Conservation (phyloP, 2,888 invertebrate species). For the Apotomis betuletana region DNA sequence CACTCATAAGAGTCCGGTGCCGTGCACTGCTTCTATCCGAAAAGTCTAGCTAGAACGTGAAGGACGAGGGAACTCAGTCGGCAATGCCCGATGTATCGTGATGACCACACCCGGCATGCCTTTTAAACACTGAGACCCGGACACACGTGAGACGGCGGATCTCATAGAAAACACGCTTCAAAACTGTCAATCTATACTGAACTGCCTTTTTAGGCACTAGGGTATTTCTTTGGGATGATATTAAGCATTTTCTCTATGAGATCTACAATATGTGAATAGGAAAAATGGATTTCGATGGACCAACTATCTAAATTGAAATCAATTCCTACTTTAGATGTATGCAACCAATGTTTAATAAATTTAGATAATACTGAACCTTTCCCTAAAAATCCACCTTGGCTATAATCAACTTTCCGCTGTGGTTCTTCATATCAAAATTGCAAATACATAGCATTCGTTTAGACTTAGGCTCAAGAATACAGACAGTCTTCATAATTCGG, state of each 20-base stretch:
- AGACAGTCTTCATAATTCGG: no score
- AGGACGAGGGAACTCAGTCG: slow-evolving; percentile 25
- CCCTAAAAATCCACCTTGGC: slow-evolving; percentile 55
- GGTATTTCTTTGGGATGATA: background rate
- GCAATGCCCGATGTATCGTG: background rate
- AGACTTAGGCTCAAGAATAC: no score
- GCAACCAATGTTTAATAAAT: slow-evolving; percentile 62
- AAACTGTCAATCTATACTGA: slow-evolving; percentile 8
- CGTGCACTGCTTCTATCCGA: slow-evolving; percentile 41
- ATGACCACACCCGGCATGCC: background rate
- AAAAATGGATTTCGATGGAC: slow-evolving; percentile 67
- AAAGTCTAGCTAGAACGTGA: slow-evolving; percentile 36
- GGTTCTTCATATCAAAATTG: background rate
- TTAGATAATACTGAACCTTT: slow-evolving; percentile 55
- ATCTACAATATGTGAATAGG: slow-evolving; percentile 59
- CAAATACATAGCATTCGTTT: background rate
- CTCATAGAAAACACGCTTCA: slow-evolving; percentile 16
- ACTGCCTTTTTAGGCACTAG: slow-evolving; percentile 21
- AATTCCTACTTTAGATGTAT: slow-evolving; percentile 60
- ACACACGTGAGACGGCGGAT: slow-evolving; percentile 34
- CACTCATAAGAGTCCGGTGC: slow-evolving; percentile 43
- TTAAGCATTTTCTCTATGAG: slow-evolving; percentile 14
- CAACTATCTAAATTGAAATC: slow-evolving; percentile 59
- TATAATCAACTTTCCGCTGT: slow-evolving; percentile 26
- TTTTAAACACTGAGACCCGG: slow-evolving; percentile 18